Percentiles rank a stretch among this genome's conserved stretches.
phyloP scores from a whole-genome alignment of 2,113 vertebrate species.

The Poecilia latipinna region DNA sequence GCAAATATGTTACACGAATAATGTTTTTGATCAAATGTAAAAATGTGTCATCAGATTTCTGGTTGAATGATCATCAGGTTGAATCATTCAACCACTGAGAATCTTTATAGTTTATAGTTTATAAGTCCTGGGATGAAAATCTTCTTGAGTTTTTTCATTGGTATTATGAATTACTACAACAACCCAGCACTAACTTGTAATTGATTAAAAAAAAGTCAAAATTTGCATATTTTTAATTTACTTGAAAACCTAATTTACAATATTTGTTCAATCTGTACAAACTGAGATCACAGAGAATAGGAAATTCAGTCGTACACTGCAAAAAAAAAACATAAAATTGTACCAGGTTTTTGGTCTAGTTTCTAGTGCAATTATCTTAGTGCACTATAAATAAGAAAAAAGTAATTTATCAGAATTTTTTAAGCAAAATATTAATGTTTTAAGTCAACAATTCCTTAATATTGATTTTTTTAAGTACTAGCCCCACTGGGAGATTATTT shows the following conservation, averaged over 20 bases:
- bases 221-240: no score
- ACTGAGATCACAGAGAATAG: not conserved
- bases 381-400: no score
- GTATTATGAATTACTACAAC: not conserved
- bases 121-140: not conserved
- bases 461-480: no score
- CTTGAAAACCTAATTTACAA: not conserved
- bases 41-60: not conserved
- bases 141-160: not conserved
- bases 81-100: not conserved
- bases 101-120: not conserved
- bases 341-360: no score
- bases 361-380: no score
- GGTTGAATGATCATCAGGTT: not conserved
- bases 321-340: no score
- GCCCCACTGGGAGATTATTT: no score
- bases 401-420: no score
- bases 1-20: no score
- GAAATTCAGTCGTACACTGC: not conserved
- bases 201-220: not conserved
- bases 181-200: not conserved
- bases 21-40: not conserved
- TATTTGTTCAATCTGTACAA: not conserved
- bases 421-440: no score
- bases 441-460: no score